Evolutionary conservation across 2,888 invertebrate genomes (phyloP).

Genomic region (Drosophila mettleri): DNA sequence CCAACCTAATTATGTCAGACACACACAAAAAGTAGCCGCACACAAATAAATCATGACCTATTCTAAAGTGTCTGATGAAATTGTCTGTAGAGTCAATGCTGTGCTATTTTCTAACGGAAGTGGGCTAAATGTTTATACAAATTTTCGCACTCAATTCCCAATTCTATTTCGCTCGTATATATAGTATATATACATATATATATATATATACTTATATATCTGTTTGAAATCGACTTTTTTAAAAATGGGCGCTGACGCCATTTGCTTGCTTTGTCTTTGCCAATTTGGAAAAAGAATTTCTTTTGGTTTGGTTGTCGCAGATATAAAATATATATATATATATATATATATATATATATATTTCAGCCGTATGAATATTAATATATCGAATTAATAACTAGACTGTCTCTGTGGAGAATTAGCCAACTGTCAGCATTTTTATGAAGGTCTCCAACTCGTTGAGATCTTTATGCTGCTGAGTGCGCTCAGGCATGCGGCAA

Average conservation of each 20-base stretch:
- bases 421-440: slow-evolving; percentile 51
- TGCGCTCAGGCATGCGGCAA: slow-evolving; percentile 25
- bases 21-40: slow-evolving; percentile 3
- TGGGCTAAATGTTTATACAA: slow-evolving; percentile 67
- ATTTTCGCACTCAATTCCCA: slow-evolving; percentile 52
- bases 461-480: slow-evolving; percentile 29
- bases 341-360: slow-evolving; percentile 30
- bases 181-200: neutral
- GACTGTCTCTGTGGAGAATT: slow-evolving; percentile 44
- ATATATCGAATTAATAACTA: slow-evolving; percentile 33
- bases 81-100: slow-evolving; percentile 23
- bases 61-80: slow-evolving; percentile 48
- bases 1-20: slow-evolving; percentile 66
- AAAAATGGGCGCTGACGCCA: slow-evolving; percentile 81
- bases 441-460: slow-evolving; percentile 50
- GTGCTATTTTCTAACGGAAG: slow-evolving; percentile 68
- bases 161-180: slow-evolving; percentile 10
- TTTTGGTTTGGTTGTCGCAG: slow-evolving; percentile 58
- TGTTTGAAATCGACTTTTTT: slow-evolving; percentile 31
- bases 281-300: slow-evolving; percentile 37
- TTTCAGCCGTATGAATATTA: slow-evolving; percentile 42
- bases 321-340: neutral
- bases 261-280: slow-evolving; percentile 45
- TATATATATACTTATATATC: slow-evolving; percentile 2
- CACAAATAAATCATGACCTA: slow-evolving; percentile 78